A percentile compares a stretch with the other conserved stretches of the same genome.
These are phyloP conservation scores for Ophioninae sp. DNA, from an alignment of 2,888 invertebrate genomes.

Conservation along the genomic window DNA sequence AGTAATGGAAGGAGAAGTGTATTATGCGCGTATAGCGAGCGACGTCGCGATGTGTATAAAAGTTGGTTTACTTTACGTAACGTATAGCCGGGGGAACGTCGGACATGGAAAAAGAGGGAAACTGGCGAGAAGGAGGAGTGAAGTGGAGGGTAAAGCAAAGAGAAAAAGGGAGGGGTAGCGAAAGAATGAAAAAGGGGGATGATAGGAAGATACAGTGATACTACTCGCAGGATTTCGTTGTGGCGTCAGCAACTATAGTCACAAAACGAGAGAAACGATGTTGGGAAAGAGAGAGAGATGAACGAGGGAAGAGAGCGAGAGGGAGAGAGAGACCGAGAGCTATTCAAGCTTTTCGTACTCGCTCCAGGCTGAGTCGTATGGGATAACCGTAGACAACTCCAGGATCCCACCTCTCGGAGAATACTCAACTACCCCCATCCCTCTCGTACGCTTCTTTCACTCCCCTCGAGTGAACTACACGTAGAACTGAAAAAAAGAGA, in stretches of 20 bases:
- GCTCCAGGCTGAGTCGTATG: constrained; percentile 55
- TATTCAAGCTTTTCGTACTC: constrained; percentile 53
- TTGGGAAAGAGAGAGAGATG: constrained; percentile 25
- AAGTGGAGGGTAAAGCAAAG: constrained; percentile 30
- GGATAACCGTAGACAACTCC: constrained; percentile 52
- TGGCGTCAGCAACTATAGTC: constrained; percentile 36
- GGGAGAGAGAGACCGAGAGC: constrained; percentile 26
- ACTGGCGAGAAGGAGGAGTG: constrained; percentile 13
- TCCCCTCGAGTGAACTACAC: constrained; percentile 33
- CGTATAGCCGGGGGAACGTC: constrained; percentile 64
- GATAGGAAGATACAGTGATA: constrained; percentile 28
- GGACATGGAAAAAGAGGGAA: constrained; percentile 56
- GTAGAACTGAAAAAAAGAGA: constrained; percentile 31
- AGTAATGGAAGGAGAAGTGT: constrained; percentile 64
- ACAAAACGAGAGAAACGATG: constrained; percentile 31
- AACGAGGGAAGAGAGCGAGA: constrained; percentile 8
- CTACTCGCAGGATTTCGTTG: constrained; percentile 17
- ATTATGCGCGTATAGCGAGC: constrained; percentile 70
- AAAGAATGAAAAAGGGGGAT: constrained; percentile 1
- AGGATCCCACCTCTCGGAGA: constrained; percentile 26
- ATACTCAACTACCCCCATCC: constrained; percentile 41
- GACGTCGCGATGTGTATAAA: constrained; percentile 75
- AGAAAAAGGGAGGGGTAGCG: neutral
- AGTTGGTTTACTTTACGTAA: constrained; percentile 77
- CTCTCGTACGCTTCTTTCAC: neutral